A percentile compares a stretch with the other conserved stretches of the same genome.
Evolutionary conservation across 23 tunicate species (phyloP).

Genomic region (Trididemnum miniatum): DNA sequence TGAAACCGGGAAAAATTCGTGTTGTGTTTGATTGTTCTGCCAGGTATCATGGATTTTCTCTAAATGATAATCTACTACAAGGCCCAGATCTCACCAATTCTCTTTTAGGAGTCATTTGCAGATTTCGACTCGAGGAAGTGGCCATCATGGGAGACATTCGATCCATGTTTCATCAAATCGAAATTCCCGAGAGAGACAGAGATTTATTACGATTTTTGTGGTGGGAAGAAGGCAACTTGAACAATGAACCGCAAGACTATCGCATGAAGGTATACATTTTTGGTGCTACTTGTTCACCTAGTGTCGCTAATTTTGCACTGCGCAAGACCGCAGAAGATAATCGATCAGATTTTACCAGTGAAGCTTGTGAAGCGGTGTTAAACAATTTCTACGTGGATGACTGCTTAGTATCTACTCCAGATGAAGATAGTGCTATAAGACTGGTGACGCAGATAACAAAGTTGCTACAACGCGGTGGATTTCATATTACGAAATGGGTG

Average conservation of each 20-base stretch:
- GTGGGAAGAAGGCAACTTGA: no score
- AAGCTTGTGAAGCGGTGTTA: no score
- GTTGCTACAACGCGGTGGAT: background rate
- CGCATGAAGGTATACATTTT: slow-evolving; percentile 35
- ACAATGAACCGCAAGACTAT: slow-evolving; percentile 26
- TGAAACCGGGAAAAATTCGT: no score
- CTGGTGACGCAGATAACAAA: background rate
- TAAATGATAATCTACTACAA: slow-evolving; percentile 17
- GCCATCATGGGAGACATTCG: slow-evolving; percentile 33
- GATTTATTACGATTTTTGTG: slow-evolving; percentile 40
- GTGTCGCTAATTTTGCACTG: no score
- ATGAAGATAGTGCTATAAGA: no score
- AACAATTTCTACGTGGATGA: slow-evolving; percentile 61
- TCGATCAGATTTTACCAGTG: background rate
- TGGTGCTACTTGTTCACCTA: slow-evolving; percentile 54
- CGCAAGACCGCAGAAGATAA: slow-evolving; percentile 44
- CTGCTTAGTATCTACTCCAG: slow-evolving; percentile 27
- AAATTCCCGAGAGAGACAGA: slow-evolving; percentile 28
- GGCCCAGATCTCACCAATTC: slow-evolving; percentile 41
- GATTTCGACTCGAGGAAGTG: slow-evolving; percentile 30
- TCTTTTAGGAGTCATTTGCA: slow-evolving; percentile 24
- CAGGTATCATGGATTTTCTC: slow-evolving; percentile 11
- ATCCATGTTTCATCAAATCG: slow-evolving; percentile 27
- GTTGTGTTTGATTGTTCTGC: no score
- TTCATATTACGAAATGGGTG: slow-evolving; percentile 20